A percentile compares a stretch with the other conserved stretches of the same genome.
Evolutionary conservation across 2,888 invertebrate genomes (phyloP).

Genomic region (Poecilobothrus nobilitatus): DNA sequence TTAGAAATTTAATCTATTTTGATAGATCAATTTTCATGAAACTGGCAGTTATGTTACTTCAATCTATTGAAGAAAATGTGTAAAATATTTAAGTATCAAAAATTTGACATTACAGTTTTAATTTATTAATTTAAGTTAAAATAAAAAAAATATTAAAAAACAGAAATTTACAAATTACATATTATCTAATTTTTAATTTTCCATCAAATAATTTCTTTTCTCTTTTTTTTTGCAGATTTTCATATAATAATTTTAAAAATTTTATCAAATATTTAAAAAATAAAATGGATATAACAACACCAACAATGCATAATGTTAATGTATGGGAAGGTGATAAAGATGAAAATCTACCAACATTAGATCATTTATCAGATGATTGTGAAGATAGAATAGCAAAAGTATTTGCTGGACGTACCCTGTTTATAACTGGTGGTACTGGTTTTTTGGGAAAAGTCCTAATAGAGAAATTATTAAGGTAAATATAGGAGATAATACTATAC

Average conservation of each 20-base stretch:
- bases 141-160: too few relatives aligned
- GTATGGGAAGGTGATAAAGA: conserved; percentile 22
- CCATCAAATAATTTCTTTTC: background rate
- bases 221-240: background rate
- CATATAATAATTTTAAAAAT: background rate
- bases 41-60: too few relatives aligned
- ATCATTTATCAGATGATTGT: conserved; percentile 28
- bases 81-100: too few relatives aligned
- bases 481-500: conserved; percentile 10
- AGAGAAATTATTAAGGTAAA: conserved; percentile 42
- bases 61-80: too few relatives aligned
- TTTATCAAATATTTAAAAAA: background rate
- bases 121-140: too few relatives aligned
- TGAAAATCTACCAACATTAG: conserved; percentile 32
- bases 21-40: too few relatives aligned
- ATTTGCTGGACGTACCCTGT: conserved; percentile 37
- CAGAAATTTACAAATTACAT: too few relatives aligned
- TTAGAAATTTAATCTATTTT: too few relatives aligned
- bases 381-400: conserved; percentile 41
- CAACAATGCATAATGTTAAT: background rate
- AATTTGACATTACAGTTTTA: too few relatives aligned
- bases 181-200: too few relatives aligned
- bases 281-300: background rate
- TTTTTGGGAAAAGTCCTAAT: conserved; percentile 44
- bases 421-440: conserved; percentile 44